Conservation (phyloP, 2,797 vertebrate genomes). For the Spatula versicolor region DNA sequence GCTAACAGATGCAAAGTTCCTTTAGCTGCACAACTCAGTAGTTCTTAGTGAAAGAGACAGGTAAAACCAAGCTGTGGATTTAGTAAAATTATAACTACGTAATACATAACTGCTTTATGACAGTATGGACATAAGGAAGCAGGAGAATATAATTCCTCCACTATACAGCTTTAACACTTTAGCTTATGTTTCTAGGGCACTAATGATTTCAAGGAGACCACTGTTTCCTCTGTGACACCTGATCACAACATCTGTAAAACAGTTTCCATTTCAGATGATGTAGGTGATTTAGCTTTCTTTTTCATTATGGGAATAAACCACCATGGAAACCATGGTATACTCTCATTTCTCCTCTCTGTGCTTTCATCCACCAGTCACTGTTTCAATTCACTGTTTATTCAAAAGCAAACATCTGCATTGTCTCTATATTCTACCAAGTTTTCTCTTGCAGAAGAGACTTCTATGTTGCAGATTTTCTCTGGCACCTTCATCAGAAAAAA, state of each 20-base stretch:
- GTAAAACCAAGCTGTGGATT: not conserved
- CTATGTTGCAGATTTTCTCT: not conserved
- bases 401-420: not conserved
- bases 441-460: not conserved
- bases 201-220: not conserved
- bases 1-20: not conserved
- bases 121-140: not conserved
- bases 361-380: not conserved
- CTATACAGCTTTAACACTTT: not conserved
- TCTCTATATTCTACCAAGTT: not conserved
- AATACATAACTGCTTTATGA: not conserved
- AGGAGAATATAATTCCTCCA: not conserved
- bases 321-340: not conserved
- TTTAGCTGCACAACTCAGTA: not conserved
- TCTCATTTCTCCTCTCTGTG: not conserved
- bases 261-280: not conserved
- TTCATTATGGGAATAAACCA: not conserved
- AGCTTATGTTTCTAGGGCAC: not conserved
- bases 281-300: not conserved
- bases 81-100: not conserved
- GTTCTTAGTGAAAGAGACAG: not conserved
- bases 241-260: not conserved
- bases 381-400: not conserved
- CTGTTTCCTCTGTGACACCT: not conserved
- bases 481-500: slow-evolving; percentile 15